A percentile compares a stretch with the other conserved stretches of the same genome.
Evolutionary conservation across 2,113 vertebrate species (phyloP).

Genomic region (Nothobranchius furzeri): DNA sequence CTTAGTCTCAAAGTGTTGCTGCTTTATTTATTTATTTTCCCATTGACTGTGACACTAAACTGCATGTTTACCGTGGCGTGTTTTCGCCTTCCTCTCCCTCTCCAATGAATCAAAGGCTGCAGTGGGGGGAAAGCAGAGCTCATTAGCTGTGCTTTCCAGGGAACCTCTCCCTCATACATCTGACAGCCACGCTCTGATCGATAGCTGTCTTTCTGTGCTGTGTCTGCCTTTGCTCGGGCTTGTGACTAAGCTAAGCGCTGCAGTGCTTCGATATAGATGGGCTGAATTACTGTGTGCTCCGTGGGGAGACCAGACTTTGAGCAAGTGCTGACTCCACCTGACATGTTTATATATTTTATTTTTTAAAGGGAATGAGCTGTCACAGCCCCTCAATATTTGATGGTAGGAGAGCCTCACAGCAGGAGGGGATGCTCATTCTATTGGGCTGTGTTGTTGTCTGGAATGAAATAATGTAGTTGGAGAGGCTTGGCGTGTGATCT

Average conservation of each 20-base stretch:
- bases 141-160: constrained; percentile 64
- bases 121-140: constrained; percentile 52
- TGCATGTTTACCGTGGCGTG: constrained; percentile 54
- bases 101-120: constrained; percentile 68
- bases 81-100: constrained; percentile 46
- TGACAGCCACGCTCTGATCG: constrained; percentile 63
- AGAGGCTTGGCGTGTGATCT: not conserved
- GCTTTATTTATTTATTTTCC: constrained; percentile 30
- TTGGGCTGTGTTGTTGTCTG: not conserved
- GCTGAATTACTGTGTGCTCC: constrained; percentile 50
- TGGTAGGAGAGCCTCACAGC: constrained; percentile 24
- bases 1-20: constrained; percentile 20
- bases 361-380: constrained; percentile 43
- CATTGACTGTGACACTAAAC: constrained; percentile 72
- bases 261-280: constrained; percentile 55
- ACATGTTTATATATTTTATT: constrained; percentile 43
- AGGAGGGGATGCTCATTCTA: not conserved
- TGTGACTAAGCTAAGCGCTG: constrained; percentile 46
- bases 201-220: constrained; percentile 62
- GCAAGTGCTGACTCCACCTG: constrained; percentile 40
- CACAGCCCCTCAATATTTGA: constrained; percentile 30
- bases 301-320: constrained; percentile 45
- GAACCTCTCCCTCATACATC: constrained; percentile 60
- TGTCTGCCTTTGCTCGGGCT: constrained; percentile 35
- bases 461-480: constrained; percentile 8